Conservation (phyloP, 2,113 vertebrate genomes). For the Neodon shergylaensis region DNA sequence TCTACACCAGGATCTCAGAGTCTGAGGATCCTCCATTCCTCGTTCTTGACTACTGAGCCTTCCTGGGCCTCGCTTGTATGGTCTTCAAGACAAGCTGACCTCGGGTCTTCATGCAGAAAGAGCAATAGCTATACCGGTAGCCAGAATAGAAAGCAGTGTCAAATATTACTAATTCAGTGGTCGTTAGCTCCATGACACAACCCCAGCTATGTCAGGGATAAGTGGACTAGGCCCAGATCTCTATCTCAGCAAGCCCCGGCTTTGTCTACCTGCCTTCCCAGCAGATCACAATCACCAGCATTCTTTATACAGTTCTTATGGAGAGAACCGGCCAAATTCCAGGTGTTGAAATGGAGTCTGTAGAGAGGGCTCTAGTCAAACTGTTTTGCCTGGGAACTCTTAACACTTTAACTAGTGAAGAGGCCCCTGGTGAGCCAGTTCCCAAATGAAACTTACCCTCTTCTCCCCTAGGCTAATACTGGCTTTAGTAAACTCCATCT, state of each 20-base stretch:
- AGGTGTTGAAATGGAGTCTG: background rate
- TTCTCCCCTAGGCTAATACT: background rate
- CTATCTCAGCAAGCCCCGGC: background rate
- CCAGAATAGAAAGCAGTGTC: background rate
- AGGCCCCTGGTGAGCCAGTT: background rate
- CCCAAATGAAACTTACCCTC: background rate
- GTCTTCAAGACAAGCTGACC: background rate
- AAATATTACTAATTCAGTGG: background rate
- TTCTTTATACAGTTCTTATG: background rate
- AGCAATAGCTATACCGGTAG: background rate
- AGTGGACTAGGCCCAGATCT: background rate
- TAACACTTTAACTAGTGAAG: background rate
- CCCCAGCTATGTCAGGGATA: background rate
- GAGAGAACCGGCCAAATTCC: background rate
- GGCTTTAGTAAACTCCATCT: background rate
- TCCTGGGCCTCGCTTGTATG: background rate
- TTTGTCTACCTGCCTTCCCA: background rate
- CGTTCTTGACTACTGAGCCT: background rate
- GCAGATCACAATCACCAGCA: background rate
- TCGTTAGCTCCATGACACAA: background rate
- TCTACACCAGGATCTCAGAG: background rate
- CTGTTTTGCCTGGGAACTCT: background rate
- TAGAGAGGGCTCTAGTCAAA: background rate
- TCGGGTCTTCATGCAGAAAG: conserved; percentile 28
- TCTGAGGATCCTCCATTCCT: background rate